Evolutionary conservation across 2,797 vertebrate genomes (phyloP), one percentile per base, ranked within the genome.

Genomic region (Danio aesculapii): DNA sequence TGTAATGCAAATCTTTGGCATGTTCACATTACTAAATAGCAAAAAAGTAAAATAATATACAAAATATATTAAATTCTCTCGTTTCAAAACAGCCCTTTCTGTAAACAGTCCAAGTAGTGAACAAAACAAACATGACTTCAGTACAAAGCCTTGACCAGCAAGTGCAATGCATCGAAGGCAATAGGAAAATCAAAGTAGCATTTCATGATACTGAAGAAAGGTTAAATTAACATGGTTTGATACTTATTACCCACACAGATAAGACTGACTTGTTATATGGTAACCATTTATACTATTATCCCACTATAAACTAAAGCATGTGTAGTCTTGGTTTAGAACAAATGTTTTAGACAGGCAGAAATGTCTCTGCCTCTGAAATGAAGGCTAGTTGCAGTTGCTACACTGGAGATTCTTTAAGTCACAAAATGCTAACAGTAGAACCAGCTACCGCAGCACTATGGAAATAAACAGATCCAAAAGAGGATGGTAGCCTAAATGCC

Each of bases 21-120:
- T 88, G 84, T 85, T 88, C 75, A 87, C 88, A 83, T 88, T 90
- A 88, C 84, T 89, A 88, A 88, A 90, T 88, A 87, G 80, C 84
- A 87, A 86, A 87, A 93, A 77, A 93, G 93, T 94, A 90, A 93
- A 94, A 95, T 93, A 95, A 94, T 93, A 92, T 92, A 95, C 90
- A 94, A 96, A 96, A 98, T 98, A 98, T 98, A 99, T 99, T 97
- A 99, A 95, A 91, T 93, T 94, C 90, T 94, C 88, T 91, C 93
- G 92, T 94, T 92, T 94, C 90, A 91, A 86, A 92, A 93, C 87
- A 94, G 92, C 90, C 87, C 90, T 91, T 94, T 93, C 92, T 98
- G 96, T 98, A 98, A 99, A 98, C 97, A 92, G 93, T 95, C 94
- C 86, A 76, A 93, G 92, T 93, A 92, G 87, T 83, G 73, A 95